Conservation (phyloP, 1,140 invertebrate genomes). For the Mesaphorura yosii region DNA sequence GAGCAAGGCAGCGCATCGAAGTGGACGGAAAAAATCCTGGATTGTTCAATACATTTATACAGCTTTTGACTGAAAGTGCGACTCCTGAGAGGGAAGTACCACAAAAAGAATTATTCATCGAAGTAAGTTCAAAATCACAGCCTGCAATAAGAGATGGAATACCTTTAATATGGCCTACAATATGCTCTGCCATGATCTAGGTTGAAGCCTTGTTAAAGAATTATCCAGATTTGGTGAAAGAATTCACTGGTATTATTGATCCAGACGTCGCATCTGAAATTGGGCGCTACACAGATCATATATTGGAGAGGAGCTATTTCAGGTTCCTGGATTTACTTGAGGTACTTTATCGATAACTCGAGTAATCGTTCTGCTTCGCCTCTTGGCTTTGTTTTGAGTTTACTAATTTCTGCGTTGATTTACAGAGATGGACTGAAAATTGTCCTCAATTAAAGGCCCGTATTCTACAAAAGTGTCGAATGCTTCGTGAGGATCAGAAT, state of each 20-base stretch:
- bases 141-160: too few relatives aligned
- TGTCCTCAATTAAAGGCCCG: slow-evolving; percentile 22
- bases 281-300: neutral
- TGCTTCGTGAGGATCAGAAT: slow-evolving; percentile 12
- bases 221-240: slow-evolving; percentile 21
- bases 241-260: slow-evolving; percentile 9
- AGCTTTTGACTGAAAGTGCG: slow-evolving; percentile 21
- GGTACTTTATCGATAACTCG: slow-evolving; percentile 4
- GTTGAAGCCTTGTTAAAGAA: slow-evolving; percentile 23
- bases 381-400: too few relatives aligned
- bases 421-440: slow-evolving; percentile 23
- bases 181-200: slow-evolving; percentile 5
- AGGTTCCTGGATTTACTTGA: slow-evolving; percentile 15
- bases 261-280: neutral
- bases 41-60: slow-evolving; percentile 14
- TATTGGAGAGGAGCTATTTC: slow-evolving; percentile 9
- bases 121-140: slow-evolving; percentile 9
- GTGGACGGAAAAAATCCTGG: slow-evolving; percentile 11
- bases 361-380: too few relatives aligned
- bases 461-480: slow-evolving; percentile 18
- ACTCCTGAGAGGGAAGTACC: neutral
- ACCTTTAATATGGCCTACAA: too few relatives aligned
- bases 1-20: slow-evolving; percentile 11
- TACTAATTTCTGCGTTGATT: neutral
- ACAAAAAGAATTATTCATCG: slow-evolving; percentile 13